Evolutionary conservation across 2,888 invertebrate species (phyloP), one percentile per base, ranked within the genome.

Genomic region (Drosophila neutralis): DNA sequence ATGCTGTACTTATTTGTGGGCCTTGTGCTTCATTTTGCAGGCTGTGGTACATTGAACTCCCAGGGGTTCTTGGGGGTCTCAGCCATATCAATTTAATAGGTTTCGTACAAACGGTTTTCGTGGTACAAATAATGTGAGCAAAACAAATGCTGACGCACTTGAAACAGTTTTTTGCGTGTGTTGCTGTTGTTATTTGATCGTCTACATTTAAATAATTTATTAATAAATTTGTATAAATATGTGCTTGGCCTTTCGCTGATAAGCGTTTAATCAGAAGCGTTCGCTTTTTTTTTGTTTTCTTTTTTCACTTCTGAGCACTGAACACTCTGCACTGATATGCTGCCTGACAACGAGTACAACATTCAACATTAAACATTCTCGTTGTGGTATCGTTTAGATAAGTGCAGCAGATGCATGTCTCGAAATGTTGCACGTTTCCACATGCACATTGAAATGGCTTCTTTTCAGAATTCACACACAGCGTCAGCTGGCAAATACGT

Each of bases 401-500:
- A 49, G 36, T 5, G 18, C n/a, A 15, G 48, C 29, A 38, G 36
- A 42, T 45, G 33, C 29, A 24, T 18, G 24, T 27, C 40, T 35
- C 33, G 21, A 42, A 42, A 35, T 33, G 49, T 35, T n/a, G 49
- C 49, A 69, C 36, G 18, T 58, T 33, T 63, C 35, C 38, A 52
- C 11, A 53, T 57, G 56, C 56, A 33, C 62, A 70, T 66, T 78
- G 56, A 60, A 64, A 67, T 69, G 67, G 72, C 64, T 80, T 71
- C 42, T 48, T 27, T 13, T 38, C n/a, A 13, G 1, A 67, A 62
- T 83, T 83, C 70, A 67, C 86, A 73, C 74, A 71, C 66, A 71
- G 36, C 57, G 85, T 86, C 85, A 85, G 80, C 64, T 90, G 89
- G 89, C 71, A 83, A 83, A 86, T 71, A 88, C 89, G 89, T 87